Evolutionary conservation across 1,140 invertebrate species (phyloP), one percentile per base, ranked within the genome.

Genomic region (Zaprionus africanus): DNA sequence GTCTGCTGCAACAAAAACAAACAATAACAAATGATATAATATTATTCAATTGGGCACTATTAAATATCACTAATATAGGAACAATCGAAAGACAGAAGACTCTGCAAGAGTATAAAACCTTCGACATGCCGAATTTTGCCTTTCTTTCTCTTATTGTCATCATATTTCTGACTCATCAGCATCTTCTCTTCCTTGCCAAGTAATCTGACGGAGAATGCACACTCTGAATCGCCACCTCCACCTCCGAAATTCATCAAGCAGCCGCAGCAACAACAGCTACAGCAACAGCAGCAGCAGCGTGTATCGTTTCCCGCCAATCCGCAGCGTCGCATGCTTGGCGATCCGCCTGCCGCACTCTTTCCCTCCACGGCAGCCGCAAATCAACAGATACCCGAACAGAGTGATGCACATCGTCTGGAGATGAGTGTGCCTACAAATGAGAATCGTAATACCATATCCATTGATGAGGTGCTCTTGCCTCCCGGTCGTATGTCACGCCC

Each of bases 401-500:
- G 9, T 57, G 60, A 64, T 56, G 24, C 56, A 1, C 43, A 28
- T 17, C 72, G 79, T 24, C 22, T 91, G 11, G 75, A 92, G 22
- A 82, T 91, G 60, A 72, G 53, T 6, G 64, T 87, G 24, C 85
- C 91, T 9, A 82, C 80, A 4, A 81, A 78, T 36, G 91, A 92
- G 64, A 90, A 92, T 69, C 72, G 61, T 3, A 94, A 94, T 81
- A 83, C 94, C 15, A 93, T 95, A n/a, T 93, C 96, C 91, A 96
- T 99, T 67, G 97, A 98, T 91, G 98, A 99, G 91, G 85, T 99
- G 24, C 92, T 99, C 0, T 5, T 81, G n/a, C 60, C 61, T 12
- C 92, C 92, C 9, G 88, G 90, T 12, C 68, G 95, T 94, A 78
- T 91, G 93, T 56, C 97, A 96, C 54, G 97, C 96, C 54, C 94